Evolutionary conservation across 2,888 invertebrate genomes (phyloP).

Genomic region (Oithona nana): DNA sequence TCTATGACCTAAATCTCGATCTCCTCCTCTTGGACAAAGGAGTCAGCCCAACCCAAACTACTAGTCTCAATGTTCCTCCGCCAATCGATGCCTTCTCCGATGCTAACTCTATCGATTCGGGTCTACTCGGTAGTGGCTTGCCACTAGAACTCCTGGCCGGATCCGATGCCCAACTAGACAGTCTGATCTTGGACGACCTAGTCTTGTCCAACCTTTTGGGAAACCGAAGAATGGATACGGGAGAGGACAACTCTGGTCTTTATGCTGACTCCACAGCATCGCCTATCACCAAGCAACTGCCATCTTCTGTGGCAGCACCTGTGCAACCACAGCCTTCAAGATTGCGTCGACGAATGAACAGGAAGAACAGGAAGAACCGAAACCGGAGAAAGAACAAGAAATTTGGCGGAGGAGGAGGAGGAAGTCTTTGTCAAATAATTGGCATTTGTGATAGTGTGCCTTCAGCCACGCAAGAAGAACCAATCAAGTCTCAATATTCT

Average conservation of each 20-base stretch:
- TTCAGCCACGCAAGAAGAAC: not conserved
- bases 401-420: not conserved
- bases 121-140: not conserved
- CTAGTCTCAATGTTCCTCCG: not conserved
- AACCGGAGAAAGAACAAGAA: not conserved
- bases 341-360: not conserved
- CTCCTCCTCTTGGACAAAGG: slow-evolving; percentile 3
- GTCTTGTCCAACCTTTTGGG: not conserved
- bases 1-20: slow-evolving; percentile 16
- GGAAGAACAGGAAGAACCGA: not conserved
- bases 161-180: not conserved
- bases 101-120: not conserved
- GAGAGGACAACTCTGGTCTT: not conserved
- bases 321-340: not conserved
- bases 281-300: not conserved
- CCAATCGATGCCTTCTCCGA: slow-evolving; percentile 1
- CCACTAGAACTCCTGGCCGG: not conserved
- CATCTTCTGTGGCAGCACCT: not conserved
- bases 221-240: not conserved
- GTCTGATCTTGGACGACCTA: not conserved
- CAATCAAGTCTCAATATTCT: not conserved
- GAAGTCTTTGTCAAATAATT: not conserved
- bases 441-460: slow-evolving; percentile 1
- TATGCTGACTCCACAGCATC: not conserved
- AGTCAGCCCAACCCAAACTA: not conserved